Evolutionary conservation across 1,140 invertebrate genomes (phyloP).

Genomic region (Streblospio benedicti): DNA sequence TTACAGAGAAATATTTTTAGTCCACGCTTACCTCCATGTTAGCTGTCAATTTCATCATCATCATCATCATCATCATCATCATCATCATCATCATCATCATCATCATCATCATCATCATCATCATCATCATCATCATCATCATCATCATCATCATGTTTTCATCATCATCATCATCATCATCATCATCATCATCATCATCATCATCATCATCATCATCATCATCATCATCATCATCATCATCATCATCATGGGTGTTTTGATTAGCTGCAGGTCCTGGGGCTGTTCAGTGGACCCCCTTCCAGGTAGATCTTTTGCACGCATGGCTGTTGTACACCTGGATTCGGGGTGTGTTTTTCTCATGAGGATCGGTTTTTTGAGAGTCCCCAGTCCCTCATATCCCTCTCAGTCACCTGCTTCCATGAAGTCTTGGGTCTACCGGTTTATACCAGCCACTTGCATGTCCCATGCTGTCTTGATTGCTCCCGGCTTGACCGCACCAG

Average conservation of each 20-base stretch:
- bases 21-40: too few relatives aligned
- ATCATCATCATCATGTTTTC: neutral
- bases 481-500: too few relatives aligned
- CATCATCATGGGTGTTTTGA: neutral
- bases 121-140: neutral
- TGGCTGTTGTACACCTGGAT: neutral
- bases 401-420: too few relatives aligned
- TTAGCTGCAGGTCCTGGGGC: neutral
- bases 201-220: conserved; percentile 8
- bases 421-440: too few relatives aligned
- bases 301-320: neutral
- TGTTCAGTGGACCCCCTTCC: neutral
- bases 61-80: neutral
- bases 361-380: too few relatives aligned
- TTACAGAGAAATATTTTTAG: too few relatives aligned
- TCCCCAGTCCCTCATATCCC: too few relatives aligned
- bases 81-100: neutral
- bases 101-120: neutral
- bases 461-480: too few relatives aligned
- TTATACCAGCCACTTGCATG: too few relatives aligned
- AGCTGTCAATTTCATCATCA: neutral
- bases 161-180: conserved; percentile 9
- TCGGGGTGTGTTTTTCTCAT: neutral
- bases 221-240: conserved; percentile 7
- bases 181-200: conserved; percentile 13